Percentiles rank a stretch among this genome's conserved stretches.
Evolutionary conservation across 2,888 invertebrate species (phyloP).

Genomic region (Pyrrhosoma nymphula): DNA sequence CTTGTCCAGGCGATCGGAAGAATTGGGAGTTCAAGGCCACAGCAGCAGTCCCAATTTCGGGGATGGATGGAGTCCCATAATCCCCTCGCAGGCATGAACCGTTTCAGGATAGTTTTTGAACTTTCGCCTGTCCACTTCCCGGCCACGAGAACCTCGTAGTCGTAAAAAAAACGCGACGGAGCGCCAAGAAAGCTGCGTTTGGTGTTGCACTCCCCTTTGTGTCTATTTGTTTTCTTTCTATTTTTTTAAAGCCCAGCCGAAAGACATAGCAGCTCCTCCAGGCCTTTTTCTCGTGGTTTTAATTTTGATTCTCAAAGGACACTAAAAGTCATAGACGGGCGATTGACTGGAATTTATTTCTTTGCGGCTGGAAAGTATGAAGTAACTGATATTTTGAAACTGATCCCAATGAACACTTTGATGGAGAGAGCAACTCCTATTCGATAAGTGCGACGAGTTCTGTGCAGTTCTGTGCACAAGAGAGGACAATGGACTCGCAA

Average conservation of each 20-base stretch:
- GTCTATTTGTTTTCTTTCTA: not conserved
- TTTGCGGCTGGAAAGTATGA: not conserved
- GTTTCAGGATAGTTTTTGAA: not conserved
- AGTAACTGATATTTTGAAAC: not conserved
- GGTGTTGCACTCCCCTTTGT: not conserved
- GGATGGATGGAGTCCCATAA: slow-evolving; percentile 42
- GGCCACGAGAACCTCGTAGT: not conserved
- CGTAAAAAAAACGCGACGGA: not conserved
- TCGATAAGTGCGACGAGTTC: not conserved
- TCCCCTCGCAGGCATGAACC: not conserved
- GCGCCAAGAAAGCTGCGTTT: not conserved
- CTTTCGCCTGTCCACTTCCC: not conserved
- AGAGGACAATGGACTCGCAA: not conserved
- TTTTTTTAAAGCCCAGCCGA: not conserved
- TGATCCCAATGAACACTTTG: not conserved
- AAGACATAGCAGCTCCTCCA: not conserved
- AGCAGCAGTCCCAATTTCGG: slow-evolving; percentile 37
- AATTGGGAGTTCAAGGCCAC: not conserved
- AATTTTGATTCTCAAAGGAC: not conserved
- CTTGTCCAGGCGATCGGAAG: slow-evolving; percentile 2
- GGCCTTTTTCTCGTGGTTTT: not conserved
- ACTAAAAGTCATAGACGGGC: not conserved
- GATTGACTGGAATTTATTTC: not conserved
- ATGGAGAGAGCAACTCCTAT: not conserved
- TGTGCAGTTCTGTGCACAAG: not conserved